Evolutionary conservation across 2,888 invertebrate genomes (phyloP), one percentile per base, ranked within the genome.

Genomic region (Bellardia bayeri): DNA sequence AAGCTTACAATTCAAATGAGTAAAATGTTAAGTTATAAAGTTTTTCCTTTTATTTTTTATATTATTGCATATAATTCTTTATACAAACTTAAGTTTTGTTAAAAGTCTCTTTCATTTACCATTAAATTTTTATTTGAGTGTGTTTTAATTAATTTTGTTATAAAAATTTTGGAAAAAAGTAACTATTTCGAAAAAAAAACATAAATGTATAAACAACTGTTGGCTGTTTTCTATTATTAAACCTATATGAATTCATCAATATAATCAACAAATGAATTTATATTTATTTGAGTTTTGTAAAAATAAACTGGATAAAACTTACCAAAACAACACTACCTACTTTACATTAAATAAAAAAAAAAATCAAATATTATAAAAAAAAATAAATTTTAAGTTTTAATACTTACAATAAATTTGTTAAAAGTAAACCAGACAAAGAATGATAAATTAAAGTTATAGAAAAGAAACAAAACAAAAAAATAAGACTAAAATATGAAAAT

Each of bases 301-400:
- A 89, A 91, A 91, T 11, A 90, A 87, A 90, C 14, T 8, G 8
- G 89, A 89, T 45, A 64, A 64, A 63, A 71, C 61, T 80, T 64
- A 72, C 49, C 79, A 80, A 89, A 45, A 37, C 86, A 86, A 76
- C 86, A 71, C 78, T 80, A 80, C 33, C 69, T 63, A 81, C 79
- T 88, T 86, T 84, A 85, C 86, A 87, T 84, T 71, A 61, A 86
- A 89, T 80, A 61, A 33, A 86, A 86, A 82, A 88, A 89, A 89
- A 90, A 89, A 89, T 89, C 89, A 89, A 89, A 49, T 61, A 33
- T 61, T 61, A 61, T 45, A 66, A 33, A 33, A 13, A 61, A 13
- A 49, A 42, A 23, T 63, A 82, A 56, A 75, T 23, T n/a, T 64
- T 64, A 42, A 66, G 40, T 66, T 37, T 45, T 54, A 80, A 84